These are phyloP conservation scores for Eospalax fontanierii DNA, from an alignment of 2,797 vertebrate genomes.

Conservation along the genomic window DNA sequence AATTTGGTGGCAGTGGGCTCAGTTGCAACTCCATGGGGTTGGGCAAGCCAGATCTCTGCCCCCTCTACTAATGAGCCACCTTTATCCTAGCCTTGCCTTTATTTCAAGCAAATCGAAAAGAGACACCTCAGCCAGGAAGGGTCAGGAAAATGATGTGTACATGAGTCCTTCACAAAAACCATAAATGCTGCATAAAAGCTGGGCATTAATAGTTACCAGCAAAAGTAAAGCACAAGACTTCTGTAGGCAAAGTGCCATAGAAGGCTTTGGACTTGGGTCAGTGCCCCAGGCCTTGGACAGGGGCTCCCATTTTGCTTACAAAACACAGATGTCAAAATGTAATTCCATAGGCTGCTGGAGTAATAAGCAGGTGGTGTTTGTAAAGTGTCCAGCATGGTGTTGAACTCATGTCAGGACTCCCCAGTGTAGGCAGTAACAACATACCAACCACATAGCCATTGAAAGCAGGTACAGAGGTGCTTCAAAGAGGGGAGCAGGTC, in stretches of 20 bases:
- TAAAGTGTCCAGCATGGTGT: accelerated
- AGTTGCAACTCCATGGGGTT: background rate
- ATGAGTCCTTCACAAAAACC: background rate
- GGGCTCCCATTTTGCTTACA: background rate
- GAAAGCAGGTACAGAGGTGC: background rate
- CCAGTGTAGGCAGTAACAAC: accelerated
- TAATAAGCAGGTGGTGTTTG: accelerated
- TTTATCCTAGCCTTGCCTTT: background rate
- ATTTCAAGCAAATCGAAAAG: background rate
- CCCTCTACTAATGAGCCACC: background rate
- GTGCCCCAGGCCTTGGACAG: background rate
- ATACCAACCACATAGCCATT: background rate
- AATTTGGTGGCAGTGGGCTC: background rate
- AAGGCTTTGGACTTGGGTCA: background rate
- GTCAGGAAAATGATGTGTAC: background rate
- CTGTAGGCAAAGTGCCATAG: accelerated
- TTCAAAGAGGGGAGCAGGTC: accelerated
- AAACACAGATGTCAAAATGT: accelerated
- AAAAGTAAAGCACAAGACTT: background rate
- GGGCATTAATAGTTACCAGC: background rate
- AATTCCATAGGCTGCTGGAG: background rate
- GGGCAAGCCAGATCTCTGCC: background rate
- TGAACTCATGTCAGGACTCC: accelerated
- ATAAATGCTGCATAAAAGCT: background rate
- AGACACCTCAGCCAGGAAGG: background rate